Evolutionary conservation across 2,888 invertebrate genomes (phyloP).

Genomic region (Carcina quercana): DNA sequence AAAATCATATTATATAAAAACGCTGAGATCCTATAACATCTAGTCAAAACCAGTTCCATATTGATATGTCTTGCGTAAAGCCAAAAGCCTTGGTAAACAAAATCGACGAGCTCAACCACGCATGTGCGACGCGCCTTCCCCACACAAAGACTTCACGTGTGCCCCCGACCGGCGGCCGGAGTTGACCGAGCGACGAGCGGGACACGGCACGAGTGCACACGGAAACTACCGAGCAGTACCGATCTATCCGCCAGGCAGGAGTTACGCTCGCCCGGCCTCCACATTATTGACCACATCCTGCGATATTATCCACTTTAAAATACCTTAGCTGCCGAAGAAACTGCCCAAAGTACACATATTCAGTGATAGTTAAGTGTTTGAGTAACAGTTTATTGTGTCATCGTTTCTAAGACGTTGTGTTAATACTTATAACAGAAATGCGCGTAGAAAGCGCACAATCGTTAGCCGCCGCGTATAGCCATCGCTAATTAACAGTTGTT

Average conservation of each 20-base stretch:
- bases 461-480: slow-evolving; percentile 37
- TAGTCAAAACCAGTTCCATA: slow-evolving; percentile 9
- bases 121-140: slow-evolving; percentile 37
- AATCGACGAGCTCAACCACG: slow-evolving; percentile 35
- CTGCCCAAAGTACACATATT: slow-evolving; percentile 32
- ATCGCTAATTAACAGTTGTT: slow-evolving; percentile 40
- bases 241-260: slow-evolving; percentile 43
- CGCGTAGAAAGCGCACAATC: slow-evolving; percentile 32
- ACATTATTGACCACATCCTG: slow-evolving; percentile 63
- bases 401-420: slow-evolving; percentile 29
- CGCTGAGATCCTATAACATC: slow-evolving; percentile 4
- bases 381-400: slow-evolving; percentile 29
- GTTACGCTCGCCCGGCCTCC: slow-evolving; percentile 48
- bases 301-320: slow-evolving; percentile 37
- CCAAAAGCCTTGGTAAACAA: slow-evolving; percentile 25
- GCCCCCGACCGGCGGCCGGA: slow-evolving; percentile 15
- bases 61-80: slow-evolving; percentile 6
- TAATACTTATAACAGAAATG: slow-evolving; percentile 31
- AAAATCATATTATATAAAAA: too few relatives aligned
- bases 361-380: slow-evolving; percentile 39
- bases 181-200: slow-evolving; percentile 11
- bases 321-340: slow-evolving; percentile 35
- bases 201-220: slow-evolving; percentile 30
- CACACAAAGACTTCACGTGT: slow-evolving; percentile 36
- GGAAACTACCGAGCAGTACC: slow-evolving; percentile 61